Conservation (phyloP, 2,113 vertebrate species). For the Mesoclemmys tuberculata region DNA sequence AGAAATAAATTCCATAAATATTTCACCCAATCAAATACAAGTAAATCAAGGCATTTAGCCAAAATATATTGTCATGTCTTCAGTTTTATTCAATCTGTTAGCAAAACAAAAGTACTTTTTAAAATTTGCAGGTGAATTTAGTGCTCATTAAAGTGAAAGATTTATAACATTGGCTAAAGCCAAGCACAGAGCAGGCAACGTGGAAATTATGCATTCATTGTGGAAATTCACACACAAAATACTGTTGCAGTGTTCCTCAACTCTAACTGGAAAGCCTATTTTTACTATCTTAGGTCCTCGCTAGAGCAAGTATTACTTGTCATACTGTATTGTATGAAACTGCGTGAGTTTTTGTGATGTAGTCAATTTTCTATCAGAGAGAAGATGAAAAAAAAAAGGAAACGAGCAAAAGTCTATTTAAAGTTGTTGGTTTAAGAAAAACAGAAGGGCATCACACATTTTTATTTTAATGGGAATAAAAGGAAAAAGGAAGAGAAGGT, state of each 20-base stretch:
- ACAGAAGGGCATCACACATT: background rate
- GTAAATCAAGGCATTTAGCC: conserved; percentile 22
- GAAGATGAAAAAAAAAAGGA: background rate
- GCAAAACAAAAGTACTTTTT: background rate
- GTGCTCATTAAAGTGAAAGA: background rate
- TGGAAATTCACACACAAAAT: background rate
- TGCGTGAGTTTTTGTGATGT: background rate
- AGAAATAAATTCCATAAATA: conserved; percentile 64
- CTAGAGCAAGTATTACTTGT: background rate
- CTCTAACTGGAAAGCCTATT: background rate
- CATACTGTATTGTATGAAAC: background rate
- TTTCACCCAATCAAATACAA: conserved; percentile 35
- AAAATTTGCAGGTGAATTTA: conserved; percentile 2
- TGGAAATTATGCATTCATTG: background rate
- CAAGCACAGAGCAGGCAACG: background rate
- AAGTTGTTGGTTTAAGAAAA: background rate
- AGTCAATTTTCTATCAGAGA: background rate
- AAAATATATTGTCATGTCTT: conserved; percentile 39
- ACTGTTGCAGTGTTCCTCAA: background rate
- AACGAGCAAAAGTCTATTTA: background rate
- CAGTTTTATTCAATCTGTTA: background rate
- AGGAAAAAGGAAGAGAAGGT: background rate
- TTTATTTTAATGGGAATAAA: background rate
- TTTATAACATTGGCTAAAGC: background rate
- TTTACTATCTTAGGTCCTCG: background rate